Percentiles rank a stretch among this genome's conserved stretches.
Conservation (phyloP, 2,113 vertebrate species). For the Corydoras maculifer region DNA sequence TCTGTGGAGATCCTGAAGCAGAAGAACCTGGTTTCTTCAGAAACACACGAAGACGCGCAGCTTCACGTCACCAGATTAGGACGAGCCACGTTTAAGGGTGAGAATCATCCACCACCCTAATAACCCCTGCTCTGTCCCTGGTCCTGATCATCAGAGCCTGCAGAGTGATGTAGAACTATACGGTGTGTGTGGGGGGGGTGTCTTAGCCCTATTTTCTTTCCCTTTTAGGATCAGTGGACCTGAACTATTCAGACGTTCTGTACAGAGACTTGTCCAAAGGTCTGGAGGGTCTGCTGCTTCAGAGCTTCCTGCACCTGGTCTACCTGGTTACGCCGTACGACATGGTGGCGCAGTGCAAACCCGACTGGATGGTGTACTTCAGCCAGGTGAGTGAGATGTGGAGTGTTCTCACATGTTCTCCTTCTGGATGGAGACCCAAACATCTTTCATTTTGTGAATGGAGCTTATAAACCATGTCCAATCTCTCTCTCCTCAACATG, state of each 20-base stretch:
- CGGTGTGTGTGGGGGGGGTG: background rate
- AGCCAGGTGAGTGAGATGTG: constrained; percentile 68
- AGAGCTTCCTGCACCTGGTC: constrained; percentile 80
- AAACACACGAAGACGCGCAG: constrained; percentile 13
- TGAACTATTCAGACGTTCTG: constrained; percentile 74
- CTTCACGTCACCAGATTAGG: constrained; percentile 80
- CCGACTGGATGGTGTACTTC: constrained; percentile 90
- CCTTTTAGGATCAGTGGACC: constrained; percentile 77
- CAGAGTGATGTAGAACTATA: too few relatives aligned
- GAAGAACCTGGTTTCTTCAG: constrained; percentile 67
- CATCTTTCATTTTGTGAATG: too few relatives aligned
- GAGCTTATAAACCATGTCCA: background rate
- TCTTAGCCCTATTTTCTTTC: background rate
- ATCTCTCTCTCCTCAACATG: background rate
- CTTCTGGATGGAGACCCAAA: too few relatives aligned
- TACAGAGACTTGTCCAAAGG: constrained; percentile 82
- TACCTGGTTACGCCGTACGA: constrained; percentile 90
- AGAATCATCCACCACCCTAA: constrained; percentile 1
- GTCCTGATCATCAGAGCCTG: too few relatives aligned
- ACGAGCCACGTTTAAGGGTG: constrained; percentile 85
- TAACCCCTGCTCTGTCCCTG: too few relatives aligned
- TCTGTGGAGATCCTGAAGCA: constrained; percentile 65
- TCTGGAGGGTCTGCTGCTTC: constrained; percentile 83
- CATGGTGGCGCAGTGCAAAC: constrained; percentile 69
- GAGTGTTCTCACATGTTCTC: too few relatives aligned